phyloP scores from a whole-genome alignment of 2,113 vertebrate species.

The Gymnorhina tibicen region DNA sequence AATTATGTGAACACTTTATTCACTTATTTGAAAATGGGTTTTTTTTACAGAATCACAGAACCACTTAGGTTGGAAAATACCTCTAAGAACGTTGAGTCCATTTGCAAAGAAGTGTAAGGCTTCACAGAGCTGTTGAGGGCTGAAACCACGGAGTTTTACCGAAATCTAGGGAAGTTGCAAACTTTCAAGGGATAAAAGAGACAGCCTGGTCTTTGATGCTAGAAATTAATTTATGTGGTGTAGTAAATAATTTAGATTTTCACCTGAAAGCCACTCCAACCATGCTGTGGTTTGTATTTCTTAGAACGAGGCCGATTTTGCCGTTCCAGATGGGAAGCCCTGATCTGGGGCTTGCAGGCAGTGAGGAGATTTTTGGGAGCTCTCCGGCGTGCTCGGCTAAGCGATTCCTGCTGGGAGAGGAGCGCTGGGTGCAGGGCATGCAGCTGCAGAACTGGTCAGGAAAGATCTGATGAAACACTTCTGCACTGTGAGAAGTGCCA shows the following conservation, averaged over 20 bases:
- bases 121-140: neutral
- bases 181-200: neutral
- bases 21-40: neutral
- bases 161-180: neutral
- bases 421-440: neutral
- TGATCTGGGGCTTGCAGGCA: neutral
- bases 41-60: neutral
- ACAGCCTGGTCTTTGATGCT: neutral
- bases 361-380: rapidly evolving
- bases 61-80: neutral
- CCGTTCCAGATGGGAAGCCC: neutral
- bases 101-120: neutral
- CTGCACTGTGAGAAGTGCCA: neutral
- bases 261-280: neutral
- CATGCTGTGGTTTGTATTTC: rapidly evolving
- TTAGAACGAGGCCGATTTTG: neutral
- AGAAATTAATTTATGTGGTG: neutral
- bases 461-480: slow-evolving; percentile 43
- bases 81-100: neutral
- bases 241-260: neutral
- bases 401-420: neutral
- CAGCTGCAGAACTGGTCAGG: slow-evolving; percentile 60
- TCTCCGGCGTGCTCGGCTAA: rapidly evolving
- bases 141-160: neutral
- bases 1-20: neutral